phyloP scores from a whole-genome alignment of 2,113 vertebrate genomes.

The Ancistrus triradiatus region DNA sequence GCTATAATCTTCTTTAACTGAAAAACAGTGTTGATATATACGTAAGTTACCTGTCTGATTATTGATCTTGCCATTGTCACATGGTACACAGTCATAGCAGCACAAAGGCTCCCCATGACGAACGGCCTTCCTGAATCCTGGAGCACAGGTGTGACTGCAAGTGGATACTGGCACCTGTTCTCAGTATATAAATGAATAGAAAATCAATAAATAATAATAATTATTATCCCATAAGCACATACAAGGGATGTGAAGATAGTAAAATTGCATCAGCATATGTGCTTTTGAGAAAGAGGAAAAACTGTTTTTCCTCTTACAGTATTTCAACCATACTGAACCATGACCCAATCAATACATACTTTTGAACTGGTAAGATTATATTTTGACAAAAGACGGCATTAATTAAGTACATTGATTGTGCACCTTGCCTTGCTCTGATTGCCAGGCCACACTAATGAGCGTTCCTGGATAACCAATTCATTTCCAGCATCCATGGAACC shows the following conservation, averaged over 20 bases:
- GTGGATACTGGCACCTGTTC: conserved; percentile 64
- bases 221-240: too few relatives aligned
- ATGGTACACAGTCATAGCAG: conserved; percentile 76
- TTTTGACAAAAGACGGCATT: not conserved
- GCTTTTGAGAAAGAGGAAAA: too few relatives aligned
- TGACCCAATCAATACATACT: too few relatives aligned
- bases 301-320: too few relatives aligned
- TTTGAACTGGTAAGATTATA: not conserved
- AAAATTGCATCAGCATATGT: too few relatives aligned
- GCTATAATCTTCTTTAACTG: not conserved
- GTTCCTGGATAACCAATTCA: conserved; percentile 63
- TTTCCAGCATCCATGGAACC: conserved; percentile 58
- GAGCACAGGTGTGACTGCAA: conserved; percentile 67
- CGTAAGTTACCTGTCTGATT: conserved; percentile 67
- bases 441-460: conserved; percentile 60
- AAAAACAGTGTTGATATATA: conserved; percentile 1
- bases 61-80: conserved; percentile 72
- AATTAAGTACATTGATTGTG: not conserved
- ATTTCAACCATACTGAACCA: too few relatives aligned
- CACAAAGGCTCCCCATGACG: conserved; percentile 69
- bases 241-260: too few relatives aligned
- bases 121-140: conserved; percentile 69
- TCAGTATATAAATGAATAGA: not conserved
- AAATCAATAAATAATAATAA: not conserved
- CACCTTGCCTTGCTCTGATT: conserved; percentile 70